Evolutionary conservation across 2,113 vertebrate genomes (phyloP).

Genomic region (Cyprinodon variegatus): DNA sequence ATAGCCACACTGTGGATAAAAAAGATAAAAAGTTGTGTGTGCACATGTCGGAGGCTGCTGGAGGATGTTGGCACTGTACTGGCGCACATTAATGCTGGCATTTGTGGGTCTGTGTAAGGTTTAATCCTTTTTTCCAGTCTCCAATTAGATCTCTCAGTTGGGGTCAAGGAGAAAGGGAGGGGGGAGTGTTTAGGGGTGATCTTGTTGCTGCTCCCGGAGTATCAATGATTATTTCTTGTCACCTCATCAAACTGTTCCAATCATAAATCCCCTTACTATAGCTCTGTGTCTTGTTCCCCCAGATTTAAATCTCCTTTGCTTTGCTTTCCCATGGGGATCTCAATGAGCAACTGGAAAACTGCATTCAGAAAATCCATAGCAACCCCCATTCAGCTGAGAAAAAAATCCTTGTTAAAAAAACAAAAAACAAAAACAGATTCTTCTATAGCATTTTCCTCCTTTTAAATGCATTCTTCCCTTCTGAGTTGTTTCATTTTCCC

Average conservation of each 20-base stretch:
- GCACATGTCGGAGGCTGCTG: slow-evolving; percentile 7
- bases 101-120: slow-evolving; percentile 66
- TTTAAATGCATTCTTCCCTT: slow-evolving; percentile 39
- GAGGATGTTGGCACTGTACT: slow-evolving; percentile 58
- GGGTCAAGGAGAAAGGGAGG: slow-evolving; percentile 19
- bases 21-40: slow-evolving; percentile 33
- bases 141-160: slow-evolving; percentile 66
- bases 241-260: slow-evolving; percentile 61
- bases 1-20: slow-evolving; percentile 40
- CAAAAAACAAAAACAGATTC: slow-evolving; percentile 3
- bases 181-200: slow-evolving; percentile 21
- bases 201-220: slow-evolving; percentile 49
- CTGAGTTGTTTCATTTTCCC: slow-evolving; percentile 38
- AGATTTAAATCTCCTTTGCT: slow-evolving; percentile 45
- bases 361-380: slow-evolving; percentile 72
- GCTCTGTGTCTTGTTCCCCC: background rate
- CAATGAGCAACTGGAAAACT: slow-evolving; percentile 67
- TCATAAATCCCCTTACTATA: slow-evolving; percentile 58
- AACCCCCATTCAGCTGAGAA: slow-evolving; percentile 70
- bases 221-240: slow-evolving; percentile 53
- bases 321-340: slow-evolving; percentile 57
- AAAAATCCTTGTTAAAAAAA: slow-evolving; percentile 51
- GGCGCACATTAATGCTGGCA: slow-evolving; percentile 65
- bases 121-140: slow-evolving; percentile 69
- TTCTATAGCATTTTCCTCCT: slow-evolving; percentile 37